Base-by-base conservation (phyloP, 1,140 invertebrate species). In the Mya arenaria region DNA sequence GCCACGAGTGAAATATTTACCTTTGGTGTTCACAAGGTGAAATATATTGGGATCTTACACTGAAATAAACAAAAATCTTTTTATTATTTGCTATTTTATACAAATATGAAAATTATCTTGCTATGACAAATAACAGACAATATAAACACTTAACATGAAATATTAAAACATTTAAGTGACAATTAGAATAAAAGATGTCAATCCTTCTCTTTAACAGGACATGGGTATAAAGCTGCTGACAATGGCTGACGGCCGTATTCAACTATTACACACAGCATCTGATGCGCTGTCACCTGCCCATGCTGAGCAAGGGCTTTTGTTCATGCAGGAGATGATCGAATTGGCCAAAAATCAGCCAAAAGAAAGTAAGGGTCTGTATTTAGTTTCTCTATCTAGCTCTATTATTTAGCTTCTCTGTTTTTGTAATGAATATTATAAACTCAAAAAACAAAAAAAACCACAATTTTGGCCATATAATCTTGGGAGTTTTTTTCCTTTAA, bases 321-420 rank as follows among this genome's bases (percentile, higher is more conserved):
- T 99, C 89, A 99, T 99, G 97, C 96, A 98, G 89, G 98, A 99
- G 93, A 99, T 99, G 97, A 95, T 98, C 10, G 97, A 98, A 92
- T 92, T 98, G 56, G 97, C 97, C 39, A 96, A 96, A 89, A 92
- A 94, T 77, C 95, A 96, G 32, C 83, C 88, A 55, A 83, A 85
- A 28, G 89, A 90, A 48, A 75, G 89, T 89, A 84, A 83, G 85
- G 58, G 6, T 63, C 44, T 17, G 36, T 23, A 28, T 6, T 4
- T 6, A 23, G n/a, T 5, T n/a, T 56, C 28, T 8, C 4, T 56
- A 56, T 4, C 28, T 56, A 23, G n/a, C 28, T 6, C 28, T 28
- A 6, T 56, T 13, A 48, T 48, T 10, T 13, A 48, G 10, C n/a
- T 48, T 48, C n/a, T 48, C 44, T 48, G 10, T 48, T n/a, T 13